Base-by-base conservation (phyloP, 2,888 invertebrate genomes). In the Leuctra nigra region DNA sequence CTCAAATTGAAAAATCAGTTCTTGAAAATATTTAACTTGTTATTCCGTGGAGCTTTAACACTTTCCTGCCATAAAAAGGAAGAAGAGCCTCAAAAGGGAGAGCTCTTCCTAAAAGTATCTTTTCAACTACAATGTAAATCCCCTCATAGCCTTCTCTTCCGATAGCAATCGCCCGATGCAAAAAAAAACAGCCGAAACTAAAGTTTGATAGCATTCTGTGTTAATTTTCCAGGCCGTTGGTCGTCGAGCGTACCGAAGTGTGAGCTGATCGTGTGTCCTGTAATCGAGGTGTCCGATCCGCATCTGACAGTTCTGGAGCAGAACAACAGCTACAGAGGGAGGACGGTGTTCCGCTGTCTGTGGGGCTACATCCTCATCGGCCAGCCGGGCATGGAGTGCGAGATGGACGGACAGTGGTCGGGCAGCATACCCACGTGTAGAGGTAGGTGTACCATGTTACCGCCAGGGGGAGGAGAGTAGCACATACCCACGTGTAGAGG, bases 321-420 rank as follows among this genome's bases (percentile, higher is more conserved):
- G 70, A 90, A 91, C 73, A 83, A 87, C 59, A 87, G 86, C 64
- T 87, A 83, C 66, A 89, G 89, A 54, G 89, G 89, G 6, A 80
- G 84, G 53, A 88, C 87, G 13, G 80, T 86, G 63, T 92, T 91
- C 75, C 81, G 83, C 62, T 92, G 92, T 69, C 81, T 88, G 61
- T 89, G 88, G 85, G 91, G 91, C 56, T 88, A 90, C 70, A 78
- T 82, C 60, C 77, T 92, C 53, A 76, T 79, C 53, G 92, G 91
- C 11, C 77, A 83, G 46, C 86, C 87, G 6, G 87, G 84, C 33
- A 77, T 91, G 59, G 87, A 86, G 70, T 92, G 92, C 72, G 84
- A 86, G 68, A 78, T 83, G 53, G 83, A 84, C 69, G 90, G 90
- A 56, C 78, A 76, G 60, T 92, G 91, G 91, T 87, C 86, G 56